A percentile compares a stretch with the other conserved stretches of the same genome.
Conservation (phyloP, 2,797 vertebrate genomes). For the Odontamblyopus rebecca region DNA sequence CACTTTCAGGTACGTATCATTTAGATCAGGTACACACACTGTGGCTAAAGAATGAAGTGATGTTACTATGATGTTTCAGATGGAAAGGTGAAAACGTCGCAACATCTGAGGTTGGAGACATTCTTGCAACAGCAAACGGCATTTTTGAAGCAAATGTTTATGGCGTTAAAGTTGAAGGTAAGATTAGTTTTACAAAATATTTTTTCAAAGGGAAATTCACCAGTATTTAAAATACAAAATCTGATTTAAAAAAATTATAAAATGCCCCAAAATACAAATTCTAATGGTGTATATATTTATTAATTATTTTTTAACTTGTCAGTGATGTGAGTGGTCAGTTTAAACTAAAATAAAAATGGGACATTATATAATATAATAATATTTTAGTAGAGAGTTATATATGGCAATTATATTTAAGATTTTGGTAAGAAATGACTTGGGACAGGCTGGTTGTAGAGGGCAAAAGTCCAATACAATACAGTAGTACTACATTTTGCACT, state of each 20-base stretch:
- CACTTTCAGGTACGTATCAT: conserved; percentile 81
- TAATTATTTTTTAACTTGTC: background rate
- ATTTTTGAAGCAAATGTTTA: conserved; percentile 88
- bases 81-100: conserved; percentile 97
- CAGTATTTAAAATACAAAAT: background rate
- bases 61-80: conserved; percentile 54
- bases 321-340: background rate
- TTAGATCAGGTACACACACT: background rate
- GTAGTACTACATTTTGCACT: background rate
- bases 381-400: too few species aligned
- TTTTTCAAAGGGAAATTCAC: background rate
- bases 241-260: too few species aligned
- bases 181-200: background rate
- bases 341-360: background rate
- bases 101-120: conserved; percentile 87
- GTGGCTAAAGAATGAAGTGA: background rate
- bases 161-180: conserved; percentile 88
- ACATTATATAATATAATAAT: too few species aligned
- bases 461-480: background rate
- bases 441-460: background rate
- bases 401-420: too few species aligned
- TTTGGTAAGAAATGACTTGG: background rate
- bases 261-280: too few species aligned
- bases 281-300: too few species aligned
- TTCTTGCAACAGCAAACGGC: conserved; percentile 75